Conservation (phyloP, 2,797 vertebrate genomes). For the Oophaga sylvatica region DNA sequence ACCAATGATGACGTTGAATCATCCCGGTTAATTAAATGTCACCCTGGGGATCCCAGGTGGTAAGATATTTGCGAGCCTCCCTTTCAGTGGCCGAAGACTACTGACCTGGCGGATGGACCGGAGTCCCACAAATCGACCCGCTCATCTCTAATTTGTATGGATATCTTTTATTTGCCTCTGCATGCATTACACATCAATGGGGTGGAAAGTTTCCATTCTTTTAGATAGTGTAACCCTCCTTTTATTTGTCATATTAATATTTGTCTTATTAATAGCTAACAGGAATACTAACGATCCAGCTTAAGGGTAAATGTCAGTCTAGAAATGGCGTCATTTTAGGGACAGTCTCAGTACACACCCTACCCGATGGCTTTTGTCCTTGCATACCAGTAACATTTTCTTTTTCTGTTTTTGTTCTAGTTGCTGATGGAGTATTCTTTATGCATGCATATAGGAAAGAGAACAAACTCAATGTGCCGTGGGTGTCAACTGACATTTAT, state of each 20-base stretch:
- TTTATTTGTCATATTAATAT: neutral
- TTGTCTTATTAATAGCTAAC: neutral
- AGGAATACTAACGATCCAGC: neutral
- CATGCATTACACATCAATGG: neutral
- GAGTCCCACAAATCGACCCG: too few species aligned
- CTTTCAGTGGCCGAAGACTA: too few species aligned
- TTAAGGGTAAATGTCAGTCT: neutral
- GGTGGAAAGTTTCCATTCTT: neutral
- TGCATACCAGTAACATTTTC: conserved; percentile 5
- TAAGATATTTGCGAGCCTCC: too few species aligned
- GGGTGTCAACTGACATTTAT: neutral
- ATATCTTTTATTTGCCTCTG: too few species aligned
- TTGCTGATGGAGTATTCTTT: neutral
- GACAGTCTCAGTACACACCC: conserved; percentile 1
- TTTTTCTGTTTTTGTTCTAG: neutral
- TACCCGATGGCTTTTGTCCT: conserved; percentile 11
- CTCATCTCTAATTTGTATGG: too few species aligned
- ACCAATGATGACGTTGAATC: too few species aligned
- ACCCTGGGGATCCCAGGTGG: too few species aligned
- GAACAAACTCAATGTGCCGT: neutral
- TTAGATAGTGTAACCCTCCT: neutral
- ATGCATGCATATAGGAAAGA: neutral
- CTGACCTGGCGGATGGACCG: too few species aligned
- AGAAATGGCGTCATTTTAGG: neutral
- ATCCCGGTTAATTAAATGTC: too few species aligned